Conservation (phyloP, 2,797 vertebrate genomes). For the Characodon lateralis region DNA sequence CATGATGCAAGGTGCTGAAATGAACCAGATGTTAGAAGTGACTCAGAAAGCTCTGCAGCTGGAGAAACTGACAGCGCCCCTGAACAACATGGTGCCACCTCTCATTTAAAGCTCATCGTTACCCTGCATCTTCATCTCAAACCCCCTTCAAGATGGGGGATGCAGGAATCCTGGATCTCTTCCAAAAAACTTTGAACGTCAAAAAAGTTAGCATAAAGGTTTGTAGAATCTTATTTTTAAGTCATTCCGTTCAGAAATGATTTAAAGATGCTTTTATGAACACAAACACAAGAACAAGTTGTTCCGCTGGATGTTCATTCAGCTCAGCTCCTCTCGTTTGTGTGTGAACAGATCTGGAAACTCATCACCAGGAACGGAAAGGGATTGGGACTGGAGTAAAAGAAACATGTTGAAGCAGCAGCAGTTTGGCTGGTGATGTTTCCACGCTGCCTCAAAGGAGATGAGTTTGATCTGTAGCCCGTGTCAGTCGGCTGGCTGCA, state of each 20-base stretch:
- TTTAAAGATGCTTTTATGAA: background rate
- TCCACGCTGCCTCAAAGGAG: slow-evolving; percentile 1
- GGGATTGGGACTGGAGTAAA: background rate
- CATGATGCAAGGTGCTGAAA: background rate
- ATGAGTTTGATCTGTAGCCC: slow-evolving; percentile 61
- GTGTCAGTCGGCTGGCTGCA: slow-evolving; percentile 47
- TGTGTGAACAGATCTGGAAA: background rate
- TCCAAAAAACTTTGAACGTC: background rate
- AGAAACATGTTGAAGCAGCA: background rate
- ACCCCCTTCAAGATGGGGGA: too few species aligned
- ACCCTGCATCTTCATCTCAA: too few species aligned
- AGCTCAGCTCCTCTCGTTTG: background rate
- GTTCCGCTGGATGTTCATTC: too few species aligned
- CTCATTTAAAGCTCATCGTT: too few species aligned
- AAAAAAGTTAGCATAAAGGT: background rate
- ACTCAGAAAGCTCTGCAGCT: background rate
- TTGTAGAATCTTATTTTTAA: background rate
- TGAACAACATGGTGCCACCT: background rate
- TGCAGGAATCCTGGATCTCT: too few species aligned
- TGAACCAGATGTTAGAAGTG: background rate
- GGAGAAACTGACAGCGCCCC: background rate
- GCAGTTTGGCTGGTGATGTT: background rate
- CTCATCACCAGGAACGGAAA: background rate
- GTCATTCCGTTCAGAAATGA: background rate
- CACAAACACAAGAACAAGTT: background rate